phyloP scores from a whole-genome alignment of 2,888 invertebrate genomes.

The Augochlorella aurata region DNA sequence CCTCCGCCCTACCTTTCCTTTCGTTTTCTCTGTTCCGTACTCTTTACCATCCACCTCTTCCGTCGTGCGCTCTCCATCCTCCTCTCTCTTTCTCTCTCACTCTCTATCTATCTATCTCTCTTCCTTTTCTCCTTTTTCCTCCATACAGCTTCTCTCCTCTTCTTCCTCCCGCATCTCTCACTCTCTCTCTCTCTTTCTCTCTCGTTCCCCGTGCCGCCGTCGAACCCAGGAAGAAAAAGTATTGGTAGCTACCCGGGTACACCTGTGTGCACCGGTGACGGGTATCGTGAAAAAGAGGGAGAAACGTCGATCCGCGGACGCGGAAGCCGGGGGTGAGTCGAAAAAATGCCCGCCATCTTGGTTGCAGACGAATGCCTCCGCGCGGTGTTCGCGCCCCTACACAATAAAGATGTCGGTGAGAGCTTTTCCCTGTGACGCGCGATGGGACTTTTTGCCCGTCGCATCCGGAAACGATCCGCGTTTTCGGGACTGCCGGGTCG shows the following conservation, averaged over 20 bases:
- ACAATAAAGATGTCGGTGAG: conserved; percentile 12
- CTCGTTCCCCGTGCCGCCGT: conserved; percentile 32
- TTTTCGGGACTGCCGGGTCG: background rate
- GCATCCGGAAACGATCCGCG: background rate
- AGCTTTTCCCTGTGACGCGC: conserved; percentile 4
- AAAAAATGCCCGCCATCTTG: conserved; percentile 66
- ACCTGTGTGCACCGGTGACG: conserved; percentile 65
- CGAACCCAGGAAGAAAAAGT: conserved; percentile 65
- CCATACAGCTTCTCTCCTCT: background rate
- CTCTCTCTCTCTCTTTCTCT: conserved; percentile 30
- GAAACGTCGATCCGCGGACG: conserved; percentile 59
- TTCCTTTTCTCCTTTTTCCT: background rate
- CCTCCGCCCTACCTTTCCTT: conserved; percentile 9
- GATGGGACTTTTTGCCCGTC: background rate
- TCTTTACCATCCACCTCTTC: conserved; percentile 27
- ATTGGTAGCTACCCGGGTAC: conserved; percentile 61
- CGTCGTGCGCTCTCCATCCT: background rate
- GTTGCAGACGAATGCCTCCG: conserved; percentile 23
- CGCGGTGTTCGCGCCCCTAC: conserved; percentile 13
- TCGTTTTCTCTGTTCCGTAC: conserved; percentile 23
- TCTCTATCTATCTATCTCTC: background rate
- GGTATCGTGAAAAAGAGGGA: conserved; percentile 56
- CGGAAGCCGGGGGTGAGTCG: conserved; percentile 35
- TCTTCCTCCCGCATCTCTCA: conserved; percentile 13
- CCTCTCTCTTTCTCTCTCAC: background rate